Evolutionary conservation across 2,797 vertebrate species (phyloP).

Genomic region (Denticeps clupeoides): DNA sequence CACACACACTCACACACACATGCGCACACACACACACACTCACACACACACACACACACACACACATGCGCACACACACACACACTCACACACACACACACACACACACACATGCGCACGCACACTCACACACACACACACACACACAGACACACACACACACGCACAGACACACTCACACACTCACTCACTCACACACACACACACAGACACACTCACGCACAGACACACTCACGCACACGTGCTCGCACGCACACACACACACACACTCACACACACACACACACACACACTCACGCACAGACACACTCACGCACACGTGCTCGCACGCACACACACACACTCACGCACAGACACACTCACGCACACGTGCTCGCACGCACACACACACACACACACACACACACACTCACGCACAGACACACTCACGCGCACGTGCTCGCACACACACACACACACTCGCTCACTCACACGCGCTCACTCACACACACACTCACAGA

Average conservation of each 20-base stretch:
- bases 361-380: no score
- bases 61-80: background rate
- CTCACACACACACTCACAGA: no score
- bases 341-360: no score
- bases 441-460: background rate
- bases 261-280: background rate
- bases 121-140: background rate
- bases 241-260: no score
- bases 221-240: no score
- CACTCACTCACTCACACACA: background rate
- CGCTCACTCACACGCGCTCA: background rate
- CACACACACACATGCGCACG: background rate
- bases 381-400: no score
- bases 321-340: no score
- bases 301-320: no score
- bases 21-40: background rate
- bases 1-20: background rate
- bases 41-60: background rate
- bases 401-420: no score
- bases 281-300: no score
- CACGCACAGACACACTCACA: no score
- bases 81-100: background rate
- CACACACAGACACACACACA: background rate
- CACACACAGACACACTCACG: background rate
- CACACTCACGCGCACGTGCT: no score